phyloP scores from a whole-genome alignment of 2,797 vertebrate genomes.

The Zenarchopterus dispar region DNA sequence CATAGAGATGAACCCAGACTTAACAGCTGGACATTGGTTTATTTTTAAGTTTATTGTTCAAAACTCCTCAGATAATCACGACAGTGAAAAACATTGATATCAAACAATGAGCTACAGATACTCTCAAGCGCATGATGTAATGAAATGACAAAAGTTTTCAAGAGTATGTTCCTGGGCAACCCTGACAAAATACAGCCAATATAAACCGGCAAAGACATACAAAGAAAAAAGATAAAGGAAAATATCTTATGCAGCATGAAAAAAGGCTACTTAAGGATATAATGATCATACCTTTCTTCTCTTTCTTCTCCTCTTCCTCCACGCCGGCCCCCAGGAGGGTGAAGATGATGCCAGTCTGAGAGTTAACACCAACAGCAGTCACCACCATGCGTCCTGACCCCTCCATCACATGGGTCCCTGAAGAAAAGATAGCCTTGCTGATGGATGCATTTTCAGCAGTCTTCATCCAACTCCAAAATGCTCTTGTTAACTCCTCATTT shows the following conservation, averaged over 20 bases:
- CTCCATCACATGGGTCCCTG: slow-evolving; percentile 99
- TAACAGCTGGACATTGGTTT: slow-evolving; percentile 20
- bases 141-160: slow-evolving; percentile 40
- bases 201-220: background rate
- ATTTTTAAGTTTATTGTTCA: slow-evolving; percentile 25
- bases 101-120: slow-evolving; percentile 33
- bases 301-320: slow-evolving; percentile 96
- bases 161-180: slow-evolving; percentile 29
- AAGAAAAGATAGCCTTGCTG: background rate
- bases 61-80: slow-evolving; percentile 23
- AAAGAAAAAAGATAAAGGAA: slow-evolving; percentile 7
- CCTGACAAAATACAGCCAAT: slow-evolving; percentile 11
- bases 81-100: slow-evolving; percentile 40
- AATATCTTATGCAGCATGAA: background rate
- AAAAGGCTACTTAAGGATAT: slow-evolving; percentile 12
- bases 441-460: background rate
- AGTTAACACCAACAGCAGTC: slow-evolving; percentile 96
- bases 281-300: slow-evolving; percentile 91
- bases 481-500: too few species aligned
- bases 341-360: slow-evolving; percentile 98
- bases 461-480: background rate
- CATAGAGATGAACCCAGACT: slow-evolving; percentile 6
- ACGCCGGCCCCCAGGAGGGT: slow-evolving; percentile 92
- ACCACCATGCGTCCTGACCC: slow-evolving; percentile 97
- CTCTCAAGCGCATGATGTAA: slow-evolving; percentile 34